These are phyloP conservation scores for Dioctria rufipes DNA, from an alignment of 2,888 invertebrate species.

Conservation along the genomic window DNA sequence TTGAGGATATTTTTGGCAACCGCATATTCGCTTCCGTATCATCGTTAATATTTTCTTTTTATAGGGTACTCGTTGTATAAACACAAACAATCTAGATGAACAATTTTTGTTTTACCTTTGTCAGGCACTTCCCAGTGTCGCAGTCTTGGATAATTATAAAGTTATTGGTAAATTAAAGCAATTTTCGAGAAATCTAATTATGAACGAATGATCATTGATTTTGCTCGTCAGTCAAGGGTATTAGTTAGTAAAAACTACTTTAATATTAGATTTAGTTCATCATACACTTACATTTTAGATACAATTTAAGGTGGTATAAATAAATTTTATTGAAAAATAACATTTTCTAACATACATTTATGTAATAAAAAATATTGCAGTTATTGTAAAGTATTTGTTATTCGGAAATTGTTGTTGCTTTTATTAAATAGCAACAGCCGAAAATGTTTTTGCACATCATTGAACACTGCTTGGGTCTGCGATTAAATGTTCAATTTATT, in stretches of 20 bases:
- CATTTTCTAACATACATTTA: constrained; percentile 32
- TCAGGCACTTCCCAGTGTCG: too few relatives aligned
- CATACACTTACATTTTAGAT: too few relatives aligned
- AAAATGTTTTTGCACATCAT: constrained; percentile 15
- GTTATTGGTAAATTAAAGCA: too few relatives aligned
- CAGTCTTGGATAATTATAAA: too few relatives aligned
- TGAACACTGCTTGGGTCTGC: constrained; percentile 34
- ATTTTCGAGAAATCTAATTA: too few relatives aligned
- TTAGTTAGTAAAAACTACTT: not conserved
- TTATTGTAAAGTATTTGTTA: constrained; percentile 35
- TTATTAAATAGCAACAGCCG: not conserved
- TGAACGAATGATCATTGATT: too few relatives aligned
- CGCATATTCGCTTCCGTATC: too few relatives aligned
- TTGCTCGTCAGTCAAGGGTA: not conserved
- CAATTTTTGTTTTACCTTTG: too few relatives aligned
- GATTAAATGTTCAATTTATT: not conserved
- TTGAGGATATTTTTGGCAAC: too few relatives aligned
- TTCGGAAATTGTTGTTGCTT: constrained; percentile 5
- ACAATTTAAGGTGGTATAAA: constrained; percentile 1
- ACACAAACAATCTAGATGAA: too few relatives aligned
- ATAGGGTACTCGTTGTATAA: too few relatives aligned
- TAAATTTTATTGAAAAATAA: constrained; percentile 44
- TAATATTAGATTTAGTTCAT: not conserved
- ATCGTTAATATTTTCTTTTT: too few relatives aligned
- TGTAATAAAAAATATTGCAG: constrained; percentile 47